These are phyloP conservation scores for Molorchus minor DNA, from an alignment of 2,888 invertebrate species.

Conservation along the genomic window DNA sequence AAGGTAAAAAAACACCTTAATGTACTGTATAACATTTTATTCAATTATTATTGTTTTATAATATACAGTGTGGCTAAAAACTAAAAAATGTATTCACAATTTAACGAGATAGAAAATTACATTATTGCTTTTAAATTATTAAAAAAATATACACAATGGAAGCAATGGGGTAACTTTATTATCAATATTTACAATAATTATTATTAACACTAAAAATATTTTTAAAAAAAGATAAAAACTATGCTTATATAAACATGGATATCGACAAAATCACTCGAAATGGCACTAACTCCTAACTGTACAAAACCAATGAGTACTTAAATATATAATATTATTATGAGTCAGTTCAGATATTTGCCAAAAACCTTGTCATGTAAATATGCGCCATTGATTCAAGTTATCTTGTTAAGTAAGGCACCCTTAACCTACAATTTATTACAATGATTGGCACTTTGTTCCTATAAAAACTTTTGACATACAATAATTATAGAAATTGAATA, in stretches of 20 bases:
- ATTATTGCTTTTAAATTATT: constrained; percentile 16
- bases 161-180: constrained; percentile 23
- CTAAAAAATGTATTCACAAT: constrained; percentile 36
- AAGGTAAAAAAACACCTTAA: too few relatives aligned
- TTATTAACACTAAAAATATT: not conserved
- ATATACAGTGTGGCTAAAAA: constrained; percentile 32
- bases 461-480: constrained; percentile 31
- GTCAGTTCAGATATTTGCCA: not conserved
- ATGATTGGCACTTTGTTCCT: constrained; percentile 39
- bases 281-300: constrained; percentile 19
- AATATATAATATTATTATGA: not conserved
- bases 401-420: not conserved
- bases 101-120: constrained; percentile 19
- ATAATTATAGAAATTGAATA: too few relatives aligned
- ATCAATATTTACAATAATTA: constrained; percentile 17
- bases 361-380: constrained; percentile 17
- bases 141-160: constrained; percentile 7
- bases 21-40: constrained; percentile 16
- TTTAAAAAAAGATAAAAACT: not conserved
- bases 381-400: constrained; percentile 8
- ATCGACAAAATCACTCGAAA: constrained; percentile 18
- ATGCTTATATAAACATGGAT: not conserved
- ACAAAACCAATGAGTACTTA: constrained; percentile 1
- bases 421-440: constrained; percentile 28
- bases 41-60: constrained; percentile 14